Percentiles rank a stretch among this genome's conserved stretches.
Conservation (phyloP, 2,797 vertebrate genomes). For the Macroramphosus scolopax region DNA sequence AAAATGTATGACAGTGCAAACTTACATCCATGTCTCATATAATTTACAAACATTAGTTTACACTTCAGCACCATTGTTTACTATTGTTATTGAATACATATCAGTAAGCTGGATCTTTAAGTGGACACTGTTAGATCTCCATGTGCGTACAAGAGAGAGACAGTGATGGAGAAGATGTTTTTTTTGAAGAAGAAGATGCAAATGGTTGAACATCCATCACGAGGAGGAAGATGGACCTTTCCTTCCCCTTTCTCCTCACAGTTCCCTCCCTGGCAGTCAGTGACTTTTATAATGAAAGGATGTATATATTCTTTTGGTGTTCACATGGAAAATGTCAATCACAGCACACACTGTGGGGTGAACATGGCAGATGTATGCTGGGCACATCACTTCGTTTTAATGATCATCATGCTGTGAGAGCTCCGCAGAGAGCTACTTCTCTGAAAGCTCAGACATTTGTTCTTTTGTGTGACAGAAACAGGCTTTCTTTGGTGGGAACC, state of each 20-base stretch:
- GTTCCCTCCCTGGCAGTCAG: conserved; percentile 16
- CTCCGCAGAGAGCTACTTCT: not conserved
- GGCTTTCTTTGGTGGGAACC: conserved; percentile 31
- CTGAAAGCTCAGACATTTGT: too few relatives aligned
- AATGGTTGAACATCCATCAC: conserved; percentile 18
- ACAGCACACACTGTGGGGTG: conserved; percentile 45
- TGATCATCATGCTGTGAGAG: conserved; percentile 26
- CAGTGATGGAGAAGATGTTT: conserved; percentile 9
- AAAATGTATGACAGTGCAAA: conserved; percentile 77
- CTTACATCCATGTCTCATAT: conserved; percentile 77
- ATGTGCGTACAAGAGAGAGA: conserved; percentile 46
- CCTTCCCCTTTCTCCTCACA: conserved; percentile 1
- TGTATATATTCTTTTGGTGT: conserved; percentile 18
- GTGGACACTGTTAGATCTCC: conserved; percentile 60
- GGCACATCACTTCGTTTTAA: conserved; percentile 45
- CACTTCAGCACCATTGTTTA: conserved; percentile 84
- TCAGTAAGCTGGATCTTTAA: conserved; percentile 66
- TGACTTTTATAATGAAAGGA: conserved; percentile 13
- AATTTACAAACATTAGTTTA: conserved; percentile 83
- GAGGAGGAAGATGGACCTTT: conserved; percentile 8
- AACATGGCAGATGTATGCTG: conserved; percentile 40
- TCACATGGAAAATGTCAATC: conserved; percentile 41
- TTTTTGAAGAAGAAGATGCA: too few relatives aligned
- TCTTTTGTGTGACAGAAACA: conserved; percentile 33
- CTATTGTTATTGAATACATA: conserved; percentile 80